Evolutionary conservation across 2,113 vertebrate genomes (phyloP), one percentile per base, ranked within the genome.

Genomic region (Edolisoma coerulescens): DNA sequence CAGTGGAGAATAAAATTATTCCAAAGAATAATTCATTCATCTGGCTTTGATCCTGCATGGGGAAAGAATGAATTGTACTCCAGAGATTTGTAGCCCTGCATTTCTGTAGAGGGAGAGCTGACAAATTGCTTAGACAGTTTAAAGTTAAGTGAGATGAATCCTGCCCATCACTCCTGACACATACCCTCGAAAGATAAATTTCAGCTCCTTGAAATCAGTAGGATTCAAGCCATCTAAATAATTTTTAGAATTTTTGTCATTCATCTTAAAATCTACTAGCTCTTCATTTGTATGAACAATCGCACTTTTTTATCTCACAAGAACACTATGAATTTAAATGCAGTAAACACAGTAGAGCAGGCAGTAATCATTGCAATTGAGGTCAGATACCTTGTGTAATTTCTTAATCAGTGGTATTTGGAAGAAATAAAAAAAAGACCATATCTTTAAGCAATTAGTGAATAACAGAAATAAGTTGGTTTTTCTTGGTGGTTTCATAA

Each of bases 61-160:
- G 52, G 73, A 94, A 94, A 69, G 63, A 86, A 83, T 57, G 79
- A 92, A 77, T 84, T 92, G 68, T 74, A 70, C 89, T 89, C 64
- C 67, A 70, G 68, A 89, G 89, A 87, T 77, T 24, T 94, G 71
- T 88, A 92, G 70, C 79, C 86, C 63, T 84, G 84, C 39, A 50
- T 91, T 89, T 93, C 74, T 84, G 69, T 81, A 70, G 56, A 87
- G 52, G 54, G 39, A 89, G 81, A 87, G 60, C 65, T 96, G 84
- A 95, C 93, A 91, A 94, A 84, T 82, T 97, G 95, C 92, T 96
- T 94, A 93, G 89, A 94, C 76, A 94, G 68, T 89, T 95, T 95
- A 94, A 96, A 93, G 93, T 84, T 91, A 95, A 90, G 91, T 93
- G 95, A 96, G 87, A 94, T 91, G 56, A 94, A 95, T 96, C 81